These are phyloP conservation scores for Trissolcus basalis DNA, from an alignment of 1,140 invertebrate genomes.

Conservation along the genomic window DNA sequence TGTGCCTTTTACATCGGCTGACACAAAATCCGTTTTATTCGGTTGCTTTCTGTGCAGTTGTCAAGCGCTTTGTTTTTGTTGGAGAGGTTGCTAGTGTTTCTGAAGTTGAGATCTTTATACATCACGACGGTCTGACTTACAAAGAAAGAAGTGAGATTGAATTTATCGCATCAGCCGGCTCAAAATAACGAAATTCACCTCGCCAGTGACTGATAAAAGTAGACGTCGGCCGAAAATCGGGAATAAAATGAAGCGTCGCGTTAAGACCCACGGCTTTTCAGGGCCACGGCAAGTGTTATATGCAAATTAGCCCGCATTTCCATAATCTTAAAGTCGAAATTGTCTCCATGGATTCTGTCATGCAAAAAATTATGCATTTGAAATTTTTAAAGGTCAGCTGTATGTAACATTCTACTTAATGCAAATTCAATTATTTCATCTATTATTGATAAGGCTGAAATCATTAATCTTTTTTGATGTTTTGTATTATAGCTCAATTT, in stretches of 20 bases:
- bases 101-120: conserved; percentile 48
- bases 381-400: too few relatives aligned
- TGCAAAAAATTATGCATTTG: not conserved
- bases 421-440: too few relatives aligned
- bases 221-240: conserved; percentile 26
- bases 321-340: not conserved
- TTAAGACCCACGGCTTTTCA: conserved; percentile 20
- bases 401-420: too few relatives aligned
- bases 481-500: too few relatives aligned
- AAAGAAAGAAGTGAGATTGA: conserved; percentile 58
- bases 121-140: conserved; percentile 33
- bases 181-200: conserved; percentile 61
- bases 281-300: conserved; percentile 2
- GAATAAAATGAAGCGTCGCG: conserved; percentile 37
- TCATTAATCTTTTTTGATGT: too few relatives aligned
- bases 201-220: conserved; percentile 57
- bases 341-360: too few relatives aligned
- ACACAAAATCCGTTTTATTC: too few relatives aligned
- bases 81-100: conserved; percentile 32
- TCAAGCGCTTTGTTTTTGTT: conserved; percentile 29
- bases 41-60: too few relatives aligned
- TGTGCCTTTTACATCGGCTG: too few relatives aligned
- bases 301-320: conserved; percentile 8
- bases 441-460: too few relatives aligned
- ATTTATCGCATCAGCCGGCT: conserved; percentile 58